A percentile compares a stretch with the other conserved stretches of the same genome.
Conservation (phyloP, 2,113 vertebrate species). For the Dasyornis broadbenti region DNA sequence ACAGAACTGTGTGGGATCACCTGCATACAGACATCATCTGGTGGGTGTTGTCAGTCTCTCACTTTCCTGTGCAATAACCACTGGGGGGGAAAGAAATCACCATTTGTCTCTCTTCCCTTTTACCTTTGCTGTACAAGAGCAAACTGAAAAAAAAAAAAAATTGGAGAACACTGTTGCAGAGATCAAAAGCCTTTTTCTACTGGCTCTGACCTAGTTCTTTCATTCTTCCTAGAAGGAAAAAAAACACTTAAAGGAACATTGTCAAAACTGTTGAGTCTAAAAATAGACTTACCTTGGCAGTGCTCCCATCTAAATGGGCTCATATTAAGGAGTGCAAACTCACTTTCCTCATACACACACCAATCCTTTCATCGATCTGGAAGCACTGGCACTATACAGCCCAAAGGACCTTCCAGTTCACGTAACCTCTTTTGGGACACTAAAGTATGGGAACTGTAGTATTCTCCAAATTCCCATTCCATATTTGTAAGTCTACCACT, state of each 20-base stretch:
- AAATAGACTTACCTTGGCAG: conserved; percentile 59
- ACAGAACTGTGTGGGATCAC: not conserved
- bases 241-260: conserved; percentile 58
- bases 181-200: conserved; percentile 61
- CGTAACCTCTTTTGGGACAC: not conserved
- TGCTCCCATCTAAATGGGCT: conserved; percentile 43
- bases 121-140: conserved; percentile 12
- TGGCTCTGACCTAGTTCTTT: conserved; percentile 70
- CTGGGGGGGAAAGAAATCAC: not conserved
- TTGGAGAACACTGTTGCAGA: conserved; percentile 26
- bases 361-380: not conserved
- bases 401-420: not conserved
- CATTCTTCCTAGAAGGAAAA: conserved; percentile 54
- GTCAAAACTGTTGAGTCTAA: conserved; percentile 57
- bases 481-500: not conserved
- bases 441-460: not conserved
- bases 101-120: not conserved
- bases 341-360: not conserved
- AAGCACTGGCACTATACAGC: not conserved
- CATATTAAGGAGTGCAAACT: conserved; percentile 7
- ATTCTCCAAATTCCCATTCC: not conserved
- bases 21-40: not conserved
- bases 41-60: not conserved
- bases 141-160: not conserved
- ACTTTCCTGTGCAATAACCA: not conserved